phyloP scores from a whole-genome alignment of 2,888 invertebrate genomes.

The Atrina japonica region DNA sequence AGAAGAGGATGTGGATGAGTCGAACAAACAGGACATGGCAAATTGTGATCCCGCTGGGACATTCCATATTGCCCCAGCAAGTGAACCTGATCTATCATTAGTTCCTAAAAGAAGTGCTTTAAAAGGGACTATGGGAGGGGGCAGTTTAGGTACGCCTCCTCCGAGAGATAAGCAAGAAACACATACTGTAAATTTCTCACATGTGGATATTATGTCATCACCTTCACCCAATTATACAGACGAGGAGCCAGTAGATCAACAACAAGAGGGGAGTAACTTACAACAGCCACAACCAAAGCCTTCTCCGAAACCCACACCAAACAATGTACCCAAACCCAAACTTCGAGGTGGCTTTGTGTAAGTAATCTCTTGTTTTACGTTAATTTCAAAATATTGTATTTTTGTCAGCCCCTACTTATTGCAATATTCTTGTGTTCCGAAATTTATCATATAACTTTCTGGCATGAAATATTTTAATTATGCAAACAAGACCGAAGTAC shows the following conservation, averaged over 20 bases:
- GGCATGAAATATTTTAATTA: no score
- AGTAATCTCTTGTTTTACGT: no score
- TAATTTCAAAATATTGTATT: no score
- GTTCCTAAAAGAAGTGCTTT: constrained; percentile 81
- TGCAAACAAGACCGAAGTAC: no score
- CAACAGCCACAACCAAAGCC: constrained; percentile 52
- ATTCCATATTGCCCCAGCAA: constrained; percentile 75
- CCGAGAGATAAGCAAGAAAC: constrained; percentile 19
- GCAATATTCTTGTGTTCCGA: no score
- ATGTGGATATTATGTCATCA: constrained; percentile 37
- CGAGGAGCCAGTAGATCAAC: constrained; percentile 14
- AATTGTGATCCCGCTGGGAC: constrained; percentile 46
- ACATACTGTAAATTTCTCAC: constrained; percentile 38
- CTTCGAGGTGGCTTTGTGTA: constrained; percentile 61
- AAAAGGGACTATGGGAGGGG: constrained; percentile 61
- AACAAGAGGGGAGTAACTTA: constrained; percentile 10
- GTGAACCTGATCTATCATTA: constrained; percentile 80
- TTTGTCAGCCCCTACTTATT: no score
- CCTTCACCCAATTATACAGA: constrained; percentile 28
- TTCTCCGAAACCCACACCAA: constrained; percentile 59
- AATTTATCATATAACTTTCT: no score
- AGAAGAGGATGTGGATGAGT: constrained; percentile 35
- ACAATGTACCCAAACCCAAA: constrained; percentile 59
- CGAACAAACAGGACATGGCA: constrained; percentile 45
- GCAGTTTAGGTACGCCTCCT: constrained; percentile 16